phyloP scores from a whole-genome alignment of 2,797 vertebrate genomes.

The Thripadectes ignobilis region DNA sequence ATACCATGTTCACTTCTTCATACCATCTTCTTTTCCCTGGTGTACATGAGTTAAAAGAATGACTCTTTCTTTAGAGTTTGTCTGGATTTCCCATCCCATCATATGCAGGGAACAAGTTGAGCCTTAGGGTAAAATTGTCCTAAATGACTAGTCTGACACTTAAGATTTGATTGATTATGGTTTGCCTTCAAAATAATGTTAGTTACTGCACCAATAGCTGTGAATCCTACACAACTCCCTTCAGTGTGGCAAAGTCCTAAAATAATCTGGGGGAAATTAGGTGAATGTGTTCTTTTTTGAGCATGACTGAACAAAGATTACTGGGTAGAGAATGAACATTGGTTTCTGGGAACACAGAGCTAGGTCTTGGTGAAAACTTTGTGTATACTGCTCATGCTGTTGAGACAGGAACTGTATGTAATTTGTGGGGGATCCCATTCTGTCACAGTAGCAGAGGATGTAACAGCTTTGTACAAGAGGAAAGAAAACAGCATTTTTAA shows the following conservation, averaged over 20 bases:
- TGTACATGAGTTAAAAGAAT: background rate
- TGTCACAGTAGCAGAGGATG: background rate
- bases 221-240: background rate
- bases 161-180: background rate
- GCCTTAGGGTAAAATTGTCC: conserved; percentile 24
- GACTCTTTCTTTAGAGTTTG: background rate
- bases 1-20: background rate
- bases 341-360: background rate
- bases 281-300: background rate
- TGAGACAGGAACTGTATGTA: background rate
- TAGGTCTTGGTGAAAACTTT: background rate
- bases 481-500: background rate
- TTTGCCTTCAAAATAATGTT: conserved; percentile 26
- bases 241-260: background rate
- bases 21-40: background rate
- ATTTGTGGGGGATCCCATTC: background rate
- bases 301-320: background rate
- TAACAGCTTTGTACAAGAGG: background rate
- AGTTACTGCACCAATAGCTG: background rate
- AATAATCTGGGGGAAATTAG: background rate
- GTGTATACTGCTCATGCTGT: background rate
- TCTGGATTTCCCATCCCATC: background rate
- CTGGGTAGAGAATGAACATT: background rate
- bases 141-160: background rate
- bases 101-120: conserved; percentile 1